Evolutionary conservation across 2,888 invertebrate genomes (phyloP).

Genomic region (Erannis defoliaria): DNA sequence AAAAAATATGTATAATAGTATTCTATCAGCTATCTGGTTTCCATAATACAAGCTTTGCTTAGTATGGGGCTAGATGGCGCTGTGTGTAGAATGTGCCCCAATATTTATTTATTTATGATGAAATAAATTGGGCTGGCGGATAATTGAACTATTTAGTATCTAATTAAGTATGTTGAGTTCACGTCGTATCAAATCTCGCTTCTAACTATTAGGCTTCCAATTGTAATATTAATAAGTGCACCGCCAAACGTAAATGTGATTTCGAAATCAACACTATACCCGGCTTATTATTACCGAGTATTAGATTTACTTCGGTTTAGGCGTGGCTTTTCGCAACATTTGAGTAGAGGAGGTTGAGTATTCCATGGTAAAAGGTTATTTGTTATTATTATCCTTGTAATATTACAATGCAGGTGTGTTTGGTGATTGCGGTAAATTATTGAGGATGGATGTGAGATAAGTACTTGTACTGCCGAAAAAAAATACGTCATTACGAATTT

Average conservation of each 20-base stretch:
- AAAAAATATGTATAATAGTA: no score
- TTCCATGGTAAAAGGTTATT: conserved; percentile 21
- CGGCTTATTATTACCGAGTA: background rate
- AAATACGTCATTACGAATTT: no score
- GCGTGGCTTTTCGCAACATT: conserved; percentile 19
- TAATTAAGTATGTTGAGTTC: background rate
- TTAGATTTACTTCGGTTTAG: background rate
- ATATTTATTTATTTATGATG: no score
- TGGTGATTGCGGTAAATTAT: conserved; percentile 1
- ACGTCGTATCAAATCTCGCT: background rate
- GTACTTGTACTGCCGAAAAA: no score
- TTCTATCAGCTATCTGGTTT: no score
- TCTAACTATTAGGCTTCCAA: background rate
- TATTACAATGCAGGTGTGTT: conserved; percentile 1
- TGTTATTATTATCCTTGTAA: conserved; percentile 8
- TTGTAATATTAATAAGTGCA: conserved; percentile 19
- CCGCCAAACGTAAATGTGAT: conserved; percentile 28
- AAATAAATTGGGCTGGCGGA: no score
- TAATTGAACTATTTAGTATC: background rate
- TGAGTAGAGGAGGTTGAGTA: conserved; percentile 1
- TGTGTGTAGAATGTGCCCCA: no score
- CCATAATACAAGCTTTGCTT: no score
- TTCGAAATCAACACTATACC: conserved; percentile 31
- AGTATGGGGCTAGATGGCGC: no score
- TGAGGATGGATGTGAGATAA: background rate